A percentile compares a stretch with the other conserved stretches of the same genome.
Evolutionary conservation across 1,140 invertebrate genomes (phyloP).

Genomic region (Heliconius hewitsoni): DNA sequence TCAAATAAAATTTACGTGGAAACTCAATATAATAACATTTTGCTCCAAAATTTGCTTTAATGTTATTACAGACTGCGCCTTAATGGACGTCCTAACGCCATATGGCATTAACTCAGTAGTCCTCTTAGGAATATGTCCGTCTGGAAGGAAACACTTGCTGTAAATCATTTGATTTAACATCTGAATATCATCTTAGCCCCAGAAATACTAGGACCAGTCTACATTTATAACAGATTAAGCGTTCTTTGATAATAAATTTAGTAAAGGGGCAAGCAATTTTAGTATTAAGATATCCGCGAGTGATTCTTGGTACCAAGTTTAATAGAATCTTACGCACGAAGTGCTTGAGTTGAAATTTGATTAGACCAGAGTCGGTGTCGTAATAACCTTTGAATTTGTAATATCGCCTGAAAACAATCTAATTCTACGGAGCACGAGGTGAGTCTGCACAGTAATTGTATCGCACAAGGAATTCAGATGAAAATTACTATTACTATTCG

Average conservation of each 20-base stretch:
- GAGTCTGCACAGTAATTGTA: conserved; percentile 22
- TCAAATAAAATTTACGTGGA: too few species aligned
- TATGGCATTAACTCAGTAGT: not conserved
- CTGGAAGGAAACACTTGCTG: conserved; percentile 19
- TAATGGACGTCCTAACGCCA: not conserved
- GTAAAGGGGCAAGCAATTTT: conserved; percentile 29
- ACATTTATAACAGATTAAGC: conserved; percentile 36
- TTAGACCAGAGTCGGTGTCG: conserved; percentile 15
- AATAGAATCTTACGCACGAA: conserved; percentile 37
- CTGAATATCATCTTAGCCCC: conserved; percentile 15
- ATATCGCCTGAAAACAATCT: conserved; percentile 28
- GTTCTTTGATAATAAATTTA: conserved; percentile 42
- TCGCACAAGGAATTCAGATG: conserved; percentile 17
- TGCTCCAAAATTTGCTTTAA: not conserved
- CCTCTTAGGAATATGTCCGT: not conserved
- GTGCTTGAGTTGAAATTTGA: conserved; percentile 34
- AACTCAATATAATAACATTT: too few species aligned
- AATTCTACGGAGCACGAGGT: conserved; percentile 28
- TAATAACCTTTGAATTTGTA: conserved; percentile 39
- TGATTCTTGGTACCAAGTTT: conserved; percentile 22
- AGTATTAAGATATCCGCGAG: conserved; percentile 27
- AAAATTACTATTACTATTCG: conserved; percentile 13
- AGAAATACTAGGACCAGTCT: conserved; percentile 10
- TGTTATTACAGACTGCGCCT: not conserved
- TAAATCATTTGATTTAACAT: conserved; percentile 24